These are phyloP conservation scores for Eupithecia subumbrata DNA, from an alignment of 2,888 invertebrate species.

Conservation along the genomic window DNA sequence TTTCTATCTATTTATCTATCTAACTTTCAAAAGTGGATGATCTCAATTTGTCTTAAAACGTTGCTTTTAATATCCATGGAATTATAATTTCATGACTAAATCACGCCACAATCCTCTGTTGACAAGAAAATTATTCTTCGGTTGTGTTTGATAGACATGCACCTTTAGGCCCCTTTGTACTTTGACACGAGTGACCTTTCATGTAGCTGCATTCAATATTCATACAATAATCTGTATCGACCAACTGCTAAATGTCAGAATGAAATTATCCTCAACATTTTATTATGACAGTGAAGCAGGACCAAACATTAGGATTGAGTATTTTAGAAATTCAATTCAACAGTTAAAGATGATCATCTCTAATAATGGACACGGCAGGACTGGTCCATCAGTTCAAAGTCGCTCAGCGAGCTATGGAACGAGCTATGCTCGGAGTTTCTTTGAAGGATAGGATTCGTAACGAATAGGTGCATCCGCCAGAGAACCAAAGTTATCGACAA, in stretches of 20 bases:
- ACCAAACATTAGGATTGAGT: not conserved
- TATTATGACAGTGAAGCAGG: conserved; percentile 6
- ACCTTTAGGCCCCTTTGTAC: conserved; percentile 64
- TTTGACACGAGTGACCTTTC: conserved; percentile 63
- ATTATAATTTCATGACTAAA: conserved; percentile 40
- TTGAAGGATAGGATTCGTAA: too few relatives aligned
- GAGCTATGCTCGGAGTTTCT: too few relatives aligned
- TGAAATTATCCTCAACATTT: conserved; percentile 18
- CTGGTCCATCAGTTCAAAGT: too few relatives aligned
- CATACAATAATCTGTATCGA: conserved; percentile 54
- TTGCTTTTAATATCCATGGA: not conserved
- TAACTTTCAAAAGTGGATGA: too few relatives aligned
- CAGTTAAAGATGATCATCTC: too few relatives aligned
- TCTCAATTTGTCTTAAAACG: too few relatives aligned
- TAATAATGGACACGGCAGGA: too few relatives aligned
- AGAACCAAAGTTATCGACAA: too few relatives aligned
- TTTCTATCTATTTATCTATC: too few relatives aligned
- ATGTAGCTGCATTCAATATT: conserved; percentile 53
- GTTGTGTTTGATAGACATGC: conserved; percentile 60
- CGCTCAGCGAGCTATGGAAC: too few relatives aligned
- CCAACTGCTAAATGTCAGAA: conserved; percentile 37
- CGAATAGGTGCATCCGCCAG: too few relatives aligned
- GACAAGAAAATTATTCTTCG: conserved; percentile 62
- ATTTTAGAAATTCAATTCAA: not conserved
- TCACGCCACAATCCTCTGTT: conserved; percentile 40